A percentile compares a stretch with the other conserved stretches of the same genome.
These are phyloP conservation scores for Orthosia incerta DNA, from an alignment of 2,888 invertebrate genomes.

Conservation along the genomic window DNA sequence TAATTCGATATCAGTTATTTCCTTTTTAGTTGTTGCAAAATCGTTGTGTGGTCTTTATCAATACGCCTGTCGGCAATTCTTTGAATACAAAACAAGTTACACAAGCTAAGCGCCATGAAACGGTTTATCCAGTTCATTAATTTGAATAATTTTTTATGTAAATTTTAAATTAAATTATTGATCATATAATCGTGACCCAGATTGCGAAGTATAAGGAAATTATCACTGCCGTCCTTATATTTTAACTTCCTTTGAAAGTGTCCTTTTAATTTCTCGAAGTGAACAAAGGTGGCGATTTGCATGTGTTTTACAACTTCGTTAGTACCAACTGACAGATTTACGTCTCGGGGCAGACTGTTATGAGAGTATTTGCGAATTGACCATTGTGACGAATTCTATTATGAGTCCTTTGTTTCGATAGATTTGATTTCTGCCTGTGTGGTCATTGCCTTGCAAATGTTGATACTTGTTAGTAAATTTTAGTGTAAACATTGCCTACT, in stretches of 20 bases:
- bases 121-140: slow-evolving; percentile 48
- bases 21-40: slow-evolving; percentile 32
- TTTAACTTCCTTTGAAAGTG: slow-evolving; percentile 68
- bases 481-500: slow-evolving; percentile 41
- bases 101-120: slow-evolving; percentile 50
- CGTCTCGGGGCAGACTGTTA: slow-evolving; percentile 48
- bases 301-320: slow-evolving; percentile 71
- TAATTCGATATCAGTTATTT: slow-evolving; percentile 22
- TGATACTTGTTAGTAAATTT: slow-evolving; percentile 18
- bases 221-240: slow-evolving; percentile 67
- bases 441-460: slow-evolving; percentile 25
- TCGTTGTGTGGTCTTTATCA: slow-evolving; percentile 34
- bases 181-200: slow-evolving; percentile 61
- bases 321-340: slow-evolving; percentile 76
- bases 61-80: slow-evolving; percentile 24
- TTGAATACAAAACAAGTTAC: slow-evolving; percentile 51
- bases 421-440: slow-evolving; percentile 1
- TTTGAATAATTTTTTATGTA: slow-evolving; percentile 55
- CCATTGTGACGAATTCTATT: slow-evolving; percentile 51
- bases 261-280: slow-evolving; percentile 67
- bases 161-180: slow-evolving; percentile 50
- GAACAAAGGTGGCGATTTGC: slow-evolving; percentile 68
- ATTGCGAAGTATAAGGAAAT: slow-evolving; percentile 68
- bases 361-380: slow-evolving; percentile 48
- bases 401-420: slow-evolving; percentile 47